A percentile compares a stretch with the other conserved stretches of the same genome.
phyloP scores from a whole-genome alignment of 2,888 invertebrate genomes.

The Dascillus cervinus region DNA sequence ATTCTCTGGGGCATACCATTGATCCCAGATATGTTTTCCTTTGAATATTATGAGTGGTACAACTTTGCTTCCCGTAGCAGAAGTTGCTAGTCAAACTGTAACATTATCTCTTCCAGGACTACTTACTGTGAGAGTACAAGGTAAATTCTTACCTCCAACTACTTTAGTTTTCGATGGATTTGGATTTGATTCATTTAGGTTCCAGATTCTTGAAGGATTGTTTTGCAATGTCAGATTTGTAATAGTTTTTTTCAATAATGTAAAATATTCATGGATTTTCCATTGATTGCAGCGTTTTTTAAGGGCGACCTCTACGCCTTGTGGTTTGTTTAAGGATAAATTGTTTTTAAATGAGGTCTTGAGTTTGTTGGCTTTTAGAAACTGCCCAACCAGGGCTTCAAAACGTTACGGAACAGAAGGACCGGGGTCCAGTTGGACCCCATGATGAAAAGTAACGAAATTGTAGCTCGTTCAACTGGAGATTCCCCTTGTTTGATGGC shows the following conservation, averaged over 20 bases:
- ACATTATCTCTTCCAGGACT: slow-evolving; percentile 29
- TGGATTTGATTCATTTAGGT: slow-evolving; percentile 14
- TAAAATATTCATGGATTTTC: slow-evolving; percentile 17
- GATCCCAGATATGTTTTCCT: slow-evolving; percentile 32
- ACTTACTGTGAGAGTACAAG: slow-evolving; percentile 19
- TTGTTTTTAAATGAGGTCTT: too few relatives aligned
- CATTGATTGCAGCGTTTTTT: slow-evolving; percentile 20
- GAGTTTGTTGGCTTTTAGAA: too few relatives aligned
- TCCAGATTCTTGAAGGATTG: slow-evolving; percentile 22
- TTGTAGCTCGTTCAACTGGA: too few relatives aligned
- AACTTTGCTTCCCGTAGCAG: slow-evolving; percentile 25
- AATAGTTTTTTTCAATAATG: slow-evolving; percentile 10
- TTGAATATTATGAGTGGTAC: slow-evolving; percentile 32
- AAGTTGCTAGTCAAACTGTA: slow-evolving; percentile 23
- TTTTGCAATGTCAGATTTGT: slow-evolving; percentile 19
- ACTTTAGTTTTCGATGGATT: slow-evolving; percentile 18
- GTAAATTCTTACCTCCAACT: slow-evolving; percentile 12
- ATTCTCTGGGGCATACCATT: slow-evolving; percentile 4
- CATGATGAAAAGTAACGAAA: too few relatives aligned
- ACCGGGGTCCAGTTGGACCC: too few relatives aligned
- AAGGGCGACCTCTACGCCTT: slow-evolving; percentile 20
- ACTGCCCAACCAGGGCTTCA: too few relatives aligned
- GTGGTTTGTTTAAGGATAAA: slow-evolving; percentile 21
- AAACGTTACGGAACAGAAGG: too few relatives aligned
- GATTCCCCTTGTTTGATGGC: too few relatives aligned